Base-by-base conservation (phyloP, 53 echinoderm and acorn worm genomes). In the Holothuria leucospilota region DNA sequence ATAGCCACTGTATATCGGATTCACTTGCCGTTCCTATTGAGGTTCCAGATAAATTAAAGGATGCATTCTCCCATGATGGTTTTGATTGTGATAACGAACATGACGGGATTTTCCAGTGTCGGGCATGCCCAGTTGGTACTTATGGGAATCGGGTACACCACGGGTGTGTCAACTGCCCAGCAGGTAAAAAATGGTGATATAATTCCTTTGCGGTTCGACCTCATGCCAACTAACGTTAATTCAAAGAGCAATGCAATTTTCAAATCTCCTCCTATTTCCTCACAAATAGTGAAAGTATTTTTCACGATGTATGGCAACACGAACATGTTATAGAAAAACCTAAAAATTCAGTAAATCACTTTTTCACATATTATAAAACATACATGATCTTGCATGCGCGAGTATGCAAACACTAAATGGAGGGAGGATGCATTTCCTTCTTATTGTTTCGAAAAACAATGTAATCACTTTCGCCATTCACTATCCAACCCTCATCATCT, bases 51-150 rank as follows among this genome's bases (percentile, higher is more conserved):
- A 24, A n/a, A 51, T 75, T 75, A 49, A 52, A 25, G 20, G 75
- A 49, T 25, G 75, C 51, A 2, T 75, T 75, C 1, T 26, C 13
- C 14, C 21, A 75, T 27, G 75, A 75, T 39, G 75, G 75, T 13
- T 75, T 75, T 39, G 75, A 75, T 40, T 75, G 75, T 29, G 10
- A 49, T 26, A 51, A 51, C 46, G 52, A 71, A 21, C 30, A n/a
- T 75, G 51, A 21, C 12, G 21, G 53, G 14, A 68, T 68, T 51
- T 75, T 14, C 26, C 11, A 38, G 14, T 75, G 75, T 52, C 2
- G 27, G 20, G 25, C 51, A 23, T 75, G 75, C 41, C 49, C 49
- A 75, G 51, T 75, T 46, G 75, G 75, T 51, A 75, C 75, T 13
- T 75, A 75, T 49, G 75, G 75, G 26, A 52, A 18, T 11, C 49